A percentile compares a stretch with the other conserved stretches of the same genome.
phyloP scores from a whole-genome alignment of 2,888 invertebrate species.

The Elysia crispata region DNA sequence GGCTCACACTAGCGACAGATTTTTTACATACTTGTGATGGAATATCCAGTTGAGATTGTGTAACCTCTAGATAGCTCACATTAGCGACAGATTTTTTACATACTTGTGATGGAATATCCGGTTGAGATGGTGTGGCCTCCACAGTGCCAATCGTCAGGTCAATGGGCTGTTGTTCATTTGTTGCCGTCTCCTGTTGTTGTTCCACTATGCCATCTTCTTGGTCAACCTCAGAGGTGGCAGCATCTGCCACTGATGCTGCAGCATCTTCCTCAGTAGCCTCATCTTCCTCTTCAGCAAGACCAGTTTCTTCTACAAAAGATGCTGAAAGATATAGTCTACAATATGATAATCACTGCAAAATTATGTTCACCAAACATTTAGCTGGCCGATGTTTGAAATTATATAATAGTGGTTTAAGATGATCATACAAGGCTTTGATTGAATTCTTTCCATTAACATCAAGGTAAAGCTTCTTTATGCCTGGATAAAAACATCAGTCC shows the following conservation, averaged over 20 bases:
- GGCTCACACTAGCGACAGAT: background rate
- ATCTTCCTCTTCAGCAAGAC: background rate
- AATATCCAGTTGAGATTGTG: conserved; percentile 22
- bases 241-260: conserved; percentile 56
- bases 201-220: background rate
- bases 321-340: no score
- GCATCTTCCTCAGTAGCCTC: conserved; percentile 53
- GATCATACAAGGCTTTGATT: no score
- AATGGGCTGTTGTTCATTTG: conserved; percentile 43
- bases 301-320: no score
- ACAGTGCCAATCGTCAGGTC: conserved; percentile 38
- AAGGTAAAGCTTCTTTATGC: no score
- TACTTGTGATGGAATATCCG: conserved; percentile 33
- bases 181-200: conserved; percentile 24
- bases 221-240: conserved; percentile 12
- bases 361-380: no score
- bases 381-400: no score
- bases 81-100: background rate
- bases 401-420: no score
- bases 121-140: conserved; percentile 30
- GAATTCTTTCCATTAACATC: no score
- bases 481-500: no score
- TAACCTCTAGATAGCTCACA: conserved; percentile 32
- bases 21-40: conserved; percentile 22
- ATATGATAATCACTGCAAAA: no score